Percentiles rank a stretch among this genome's conserved stretches.
Conservation (phyloP, 2,113 vertebrate species). For the Perca schrenkii region DNA sequence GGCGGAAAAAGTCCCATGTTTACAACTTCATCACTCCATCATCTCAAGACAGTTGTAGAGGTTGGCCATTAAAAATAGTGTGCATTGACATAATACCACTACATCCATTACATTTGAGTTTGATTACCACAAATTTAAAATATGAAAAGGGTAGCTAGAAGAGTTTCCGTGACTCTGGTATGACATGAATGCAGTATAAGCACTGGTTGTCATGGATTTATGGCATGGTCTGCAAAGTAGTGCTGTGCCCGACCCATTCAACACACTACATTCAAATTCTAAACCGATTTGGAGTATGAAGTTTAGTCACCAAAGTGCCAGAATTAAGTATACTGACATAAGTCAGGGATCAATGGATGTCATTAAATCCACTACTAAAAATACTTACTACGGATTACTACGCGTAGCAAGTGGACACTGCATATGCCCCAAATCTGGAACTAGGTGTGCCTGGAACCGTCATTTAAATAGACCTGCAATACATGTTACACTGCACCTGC, state of each 20-base stretch:
- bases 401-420: slow-evolving; percentile 78
- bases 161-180: not conserved
- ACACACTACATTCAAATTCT: not conserved
- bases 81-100: too few relatives aligned
- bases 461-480: slow-evolving; percentile 18
- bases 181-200: not conserved
- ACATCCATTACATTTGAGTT: too few relatives aligned
- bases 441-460: slow-evolving; percentile 55
- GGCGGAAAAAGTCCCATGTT: too few relatives aligned
- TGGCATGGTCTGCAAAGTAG: not conserved
- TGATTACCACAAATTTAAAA: too few relatives aligned
- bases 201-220: not conserved
- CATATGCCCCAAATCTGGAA: slow-evolving; percentile 77
- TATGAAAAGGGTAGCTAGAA: not conserved
- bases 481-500: slow-evolving; percentile 14
- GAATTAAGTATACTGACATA: not conserved
- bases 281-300: not conserved
- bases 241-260: not conserved
- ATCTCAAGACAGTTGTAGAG: too few relatives aligned
- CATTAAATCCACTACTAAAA: slow-evolving; percentile 84
- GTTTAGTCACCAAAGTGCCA: not conserved
- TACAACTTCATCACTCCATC: too few relatives aligned
- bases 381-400: slow-evolving; percentile 83
- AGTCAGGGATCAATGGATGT: slow-evolving; percentile 71
- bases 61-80: too few relatives aligned